Evolutionary conservation across 2,797 vertebrate genomes (phyloP).

Genomic region (Hapalemur alaotrensis): DNA sequence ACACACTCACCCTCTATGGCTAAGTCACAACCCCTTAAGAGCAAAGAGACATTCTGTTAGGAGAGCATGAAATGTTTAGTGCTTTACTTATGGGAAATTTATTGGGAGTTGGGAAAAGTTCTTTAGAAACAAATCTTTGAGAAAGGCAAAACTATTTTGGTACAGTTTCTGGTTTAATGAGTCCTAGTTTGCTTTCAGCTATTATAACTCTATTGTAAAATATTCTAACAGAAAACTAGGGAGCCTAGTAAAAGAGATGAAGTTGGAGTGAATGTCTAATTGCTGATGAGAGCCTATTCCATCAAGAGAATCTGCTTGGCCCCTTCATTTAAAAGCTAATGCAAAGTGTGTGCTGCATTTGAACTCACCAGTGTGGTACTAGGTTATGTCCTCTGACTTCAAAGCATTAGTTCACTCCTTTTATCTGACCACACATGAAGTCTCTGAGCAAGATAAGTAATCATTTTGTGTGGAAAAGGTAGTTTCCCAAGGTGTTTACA

Average conservation of each 20-base stretch:
- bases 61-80: not conserved
- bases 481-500: slow-evolving; percentile 41
- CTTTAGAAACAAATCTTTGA: slow-evolving; percentile 18
- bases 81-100: not conserved
- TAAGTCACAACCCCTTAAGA: not conserved
- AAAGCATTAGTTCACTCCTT: slow-evolving; percentile 51
- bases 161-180: not conserved
- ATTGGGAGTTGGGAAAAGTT: not conserved
- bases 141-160: slow-evolving; percentile 46
- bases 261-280: slow-evolving; percentile 63
- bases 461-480: slow-evolving; percentile 14
- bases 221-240: slow-evolving; percentile 9
- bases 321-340: slow-evolving; percentile 62
- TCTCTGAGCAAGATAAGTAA: slow-evolving; percentile 37
- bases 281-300: slow-evolving; percentile 62
- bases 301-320: slow-evolving; percentile 23
- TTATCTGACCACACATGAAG: slow-evolving; percentile 45
- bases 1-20: rapidly evolving
- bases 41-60: not conserved
- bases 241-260: not conserved
- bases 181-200: slow-evolving; percentile 45
- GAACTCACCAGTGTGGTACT: slow-evolving; percentile 50
- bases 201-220: slow-evolving; percentile 10
- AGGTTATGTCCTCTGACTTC: slow-evolving; percentile 38
- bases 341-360: slow-evolving; percentile 64